Evolutionary conservation across 2,113 vertebrate genomes (phyloP).

Genomic region (Mionectes macconnelli): DNA sequence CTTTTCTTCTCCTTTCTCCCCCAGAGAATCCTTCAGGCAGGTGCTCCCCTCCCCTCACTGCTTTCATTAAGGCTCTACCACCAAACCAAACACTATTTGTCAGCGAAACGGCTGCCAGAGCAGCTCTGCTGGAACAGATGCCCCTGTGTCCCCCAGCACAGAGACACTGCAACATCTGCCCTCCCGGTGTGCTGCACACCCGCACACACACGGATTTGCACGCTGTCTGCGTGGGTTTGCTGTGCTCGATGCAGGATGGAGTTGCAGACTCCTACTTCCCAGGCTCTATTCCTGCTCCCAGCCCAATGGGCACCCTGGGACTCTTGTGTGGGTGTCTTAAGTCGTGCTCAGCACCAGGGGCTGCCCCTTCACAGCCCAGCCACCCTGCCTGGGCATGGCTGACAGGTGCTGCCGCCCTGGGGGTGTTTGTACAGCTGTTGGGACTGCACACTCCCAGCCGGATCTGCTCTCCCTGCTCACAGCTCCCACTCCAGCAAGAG

Average conservation of each 20-base stretch:
- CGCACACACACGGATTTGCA: neutral
- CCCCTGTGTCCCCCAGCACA: neutral
- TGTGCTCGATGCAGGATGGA: rapidly evolving
- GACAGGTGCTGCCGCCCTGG: neutral
- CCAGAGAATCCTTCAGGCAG: neutral
- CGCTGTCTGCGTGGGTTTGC: rapidly evolving
- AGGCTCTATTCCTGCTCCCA: neutral
- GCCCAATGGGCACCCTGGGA: rapidly evolving
- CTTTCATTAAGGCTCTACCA: neutral
- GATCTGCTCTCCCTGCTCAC: neutral
- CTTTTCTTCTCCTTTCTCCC: neutral
- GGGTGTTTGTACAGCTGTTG: constrained; percentile 23
- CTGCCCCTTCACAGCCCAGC: neutral
- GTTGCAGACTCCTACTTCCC: neutral
- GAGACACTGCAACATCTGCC: rapidly evolving
- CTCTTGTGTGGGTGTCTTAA: rapidly evolving
- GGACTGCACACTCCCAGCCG: rapidly evolving
- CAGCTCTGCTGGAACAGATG: neutral
- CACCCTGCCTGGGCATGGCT: neutral
- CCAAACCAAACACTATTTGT: constrained; percentile 32
- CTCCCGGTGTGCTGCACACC: neutral
- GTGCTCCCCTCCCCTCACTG: neutral
- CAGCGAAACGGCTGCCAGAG: neutral
- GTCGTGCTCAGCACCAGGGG: rapidly evolving
- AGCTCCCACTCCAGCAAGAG: neutral